Conservation (phyloP, 2,888 invertebrate species). For the Archaeoteleia sp. region DNA sequence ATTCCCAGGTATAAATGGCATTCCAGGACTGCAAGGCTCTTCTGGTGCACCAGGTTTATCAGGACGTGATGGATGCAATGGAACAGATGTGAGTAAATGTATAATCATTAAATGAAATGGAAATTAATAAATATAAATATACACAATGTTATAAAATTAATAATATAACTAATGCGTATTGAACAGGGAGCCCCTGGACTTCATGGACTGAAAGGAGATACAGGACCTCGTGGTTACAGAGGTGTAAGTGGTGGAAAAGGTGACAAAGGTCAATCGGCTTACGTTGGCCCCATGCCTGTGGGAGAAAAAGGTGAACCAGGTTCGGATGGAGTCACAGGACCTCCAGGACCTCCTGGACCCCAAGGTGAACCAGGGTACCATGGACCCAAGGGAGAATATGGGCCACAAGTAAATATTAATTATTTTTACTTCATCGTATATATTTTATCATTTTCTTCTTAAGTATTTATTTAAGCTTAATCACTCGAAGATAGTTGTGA, state of each 20-base stretch:
- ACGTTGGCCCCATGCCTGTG: constrained; percentile 81
- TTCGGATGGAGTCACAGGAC: constrained; percentile 82
- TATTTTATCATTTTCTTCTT: too few relatives aligned
- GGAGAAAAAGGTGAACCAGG: constrained; percentile 93
- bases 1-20: constrained; percentile 85
- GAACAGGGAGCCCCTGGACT: constrained; percentile 84
- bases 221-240: constrained; percentile 87
- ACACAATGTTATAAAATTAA: constrained; percentile 5
- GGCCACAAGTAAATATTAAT: constrained; percentile 76
- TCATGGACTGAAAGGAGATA: constrained; percentile 81
- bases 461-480: too few relatives aligned
- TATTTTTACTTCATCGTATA: too few relatives aligned
- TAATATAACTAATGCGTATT: constrained; percentile 1
- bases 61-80: constrained; percentile 96
- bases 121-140: constrained; percentile 30
- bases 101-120: constrained; percentile 1
- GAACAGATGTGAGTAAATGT: constrained; percentile 86
- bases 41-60: constrained; percentile 84
- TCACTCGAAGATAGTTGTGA: too few relatives aligned
- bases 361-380: constrained; percentile 78
- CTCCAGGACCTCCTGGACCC: constrained; percentile 80
- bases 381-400: constrained; percentile 80
- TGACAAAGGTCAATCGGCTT: constrained; percentile 88
- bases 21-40: constrained; percentile 83
- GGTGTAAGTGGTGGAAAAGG: constrained; percentile 83